A percentile compares a stretch with the other conserved stretches of the same genome.
Evolutionary conservation across 2,888 invertebrate genomes (phyloP).

Genomic region (Gasteruption jaculator): DNA sequence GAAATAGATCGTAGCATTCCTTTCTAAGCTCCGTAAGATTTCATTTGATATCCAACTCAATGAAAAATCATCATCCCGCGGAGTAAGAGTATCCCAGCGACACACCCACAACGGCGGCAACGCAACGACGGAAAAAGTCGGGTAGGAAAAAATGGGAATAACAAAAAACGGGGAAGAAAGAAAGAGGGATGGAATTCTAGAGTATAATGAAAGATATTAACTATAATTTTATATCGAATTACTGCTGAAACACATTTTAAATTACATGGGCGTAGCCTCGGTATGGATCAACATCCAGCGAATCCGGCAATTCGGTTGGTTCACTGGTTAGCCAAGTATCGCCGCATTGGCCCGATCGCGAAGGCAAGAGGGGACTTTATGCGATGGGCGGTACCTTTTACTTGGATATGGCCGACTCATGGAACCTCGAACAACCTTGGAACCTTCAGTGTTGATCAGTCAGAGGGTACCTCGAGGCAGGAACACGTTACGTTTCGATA

Average conservation of each 20-base stretch:
- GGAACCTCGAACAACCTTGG: conserved; percentile 24
- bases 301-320: conserved; percentile 13
- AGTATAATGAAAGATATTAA: conserved; percentile 52
- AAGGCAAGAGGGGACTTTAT: conserved; percentile 4
- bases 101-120: too few relatives aligned
- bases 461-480: too few relatives aligned
- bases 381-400: too few relatives aligned
- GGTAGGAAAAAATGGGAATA: conserved; percentile 5
- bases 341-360: conserved; percentile 4
- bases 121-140: too few relatives aligned
- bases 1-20: too few relatives aligned
- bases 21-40: too few relatives aligned
- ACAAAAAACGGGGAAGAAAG: conserved; percentile 15
- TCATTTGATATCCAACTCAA: too few relatives aligned
- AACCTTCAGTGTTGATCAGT: conserved; percentile 36
- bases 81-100: too few relatives aligned
- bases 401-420: conserved; percentile 48
- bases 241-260: conserved; percentile 50
- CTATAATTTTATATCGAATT: conserved; percentile 53
- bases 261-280: conserved; percentile 48
- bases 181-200: conserved; percentile 16
- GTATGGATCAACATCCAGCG: conserved; percentile 11
- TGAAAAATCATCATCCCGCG: too few relatives aligned
- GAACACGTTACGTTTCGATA: too few relatives aligned
- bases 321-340: conserved; percentile 1